Evolutionary conservation across 2,113 vertebrate species (phyloP).

Genomic region (Penelope pileata): DNA sequence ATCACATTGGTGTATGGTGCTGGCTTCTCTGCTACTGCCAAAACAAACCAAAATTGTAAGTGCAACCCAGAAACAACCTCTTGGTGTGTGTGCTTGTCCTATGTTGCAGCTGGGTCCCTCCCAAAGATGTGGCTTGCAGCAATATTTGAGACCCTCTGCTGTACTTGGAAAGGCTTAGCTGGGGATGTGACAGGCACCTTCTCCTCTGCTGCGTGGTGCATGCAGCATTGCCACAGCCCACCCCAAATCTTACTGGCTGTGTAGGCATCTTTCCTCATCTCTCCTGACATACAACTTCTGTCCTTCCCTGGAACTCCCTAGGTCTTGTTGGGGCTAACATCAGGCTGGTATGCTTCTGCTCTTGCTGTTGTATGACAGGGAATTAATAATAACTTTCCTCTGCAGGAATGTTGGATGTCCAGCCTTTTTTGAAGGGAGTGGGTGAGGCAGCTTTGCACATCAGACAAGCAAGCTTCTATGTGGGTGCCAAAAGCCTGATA

Average conservation of each 20-base stretch:
- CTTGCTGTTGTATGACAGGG: not conserved
- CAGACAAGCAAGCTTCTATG: not conserved
- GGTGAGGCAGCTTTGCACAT: not conserved
- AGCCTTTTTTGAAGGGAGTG: not conserved
- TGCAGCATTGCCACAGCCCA: not conserved
- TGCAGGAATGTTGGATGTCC: not conserved
- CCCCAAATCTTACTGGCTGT: not conserved
- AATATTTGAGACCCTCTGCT: not conserved
- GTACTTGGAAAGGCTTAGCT: not conserved
- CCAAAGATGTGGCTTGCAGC: not conserved
- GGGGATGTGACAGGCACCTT: not conserved
- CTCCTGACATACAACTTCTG: not conserved
- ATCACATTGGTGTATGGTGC: constrained; percentile 73
- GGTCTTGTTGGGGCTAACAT: not conserved
- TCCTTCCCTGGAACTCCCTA: not conserved
- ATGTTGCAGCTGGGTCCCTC: not conserved
- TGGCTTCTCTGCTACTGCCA: constrained; percentile 57
- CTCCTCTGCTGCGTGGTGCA: not conserved
- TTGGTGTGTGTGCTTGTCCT: not conserved
- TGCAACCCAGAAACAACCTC: not conserved
- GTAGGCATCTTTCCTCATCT: not conserved
- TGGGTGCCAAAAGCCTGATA: not conserved
- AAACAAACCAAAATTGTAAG: constrained; percentile 44
- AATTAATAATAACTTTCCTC: not conserved
- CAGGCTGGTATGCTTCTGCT: not conserved